phyloP scores from a whole-genome alignment of 1,140 invertebrate genomes.

The Platyscapa corneri region DNA sequence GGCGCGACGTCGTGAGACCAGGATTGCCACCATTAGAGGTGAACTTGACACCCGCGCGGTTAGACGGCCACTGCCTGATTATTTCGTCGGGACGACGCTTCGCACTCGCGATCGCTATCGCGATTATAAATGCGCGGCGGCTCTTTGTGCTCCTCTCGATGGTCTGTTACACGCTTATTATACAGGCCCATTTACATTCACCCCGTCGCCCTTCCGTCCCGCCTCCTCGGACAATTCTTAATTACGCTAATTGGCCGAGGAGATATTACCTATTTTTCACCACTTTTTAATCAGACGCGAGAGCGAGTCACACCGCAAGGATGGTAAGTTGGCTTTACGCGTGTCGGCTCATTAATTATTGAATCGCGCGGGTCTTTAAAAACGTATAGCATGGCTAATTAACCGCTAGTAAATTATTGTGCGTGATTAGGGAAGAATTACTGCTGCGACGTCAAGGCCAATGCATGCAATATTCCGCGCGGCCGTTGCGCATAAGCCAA shows the following conservation, averaged over 20 bases:
- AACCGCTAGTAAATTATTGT: conserved; percentile 39
- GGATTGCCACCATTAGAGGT: background rate
- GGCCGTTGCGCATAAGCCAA: background rate
- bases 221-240: conserved; percentile 30
- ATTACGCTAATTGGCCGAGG: conserved; percentile 41
- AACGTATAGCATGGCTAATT: conserved; percentile 39
- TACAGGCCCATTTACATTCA: conserved; percentile 7
- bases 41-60: background rate
- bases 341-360: conserved; percentile 38
- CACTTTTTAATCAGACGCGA: conserved; percentile 22
- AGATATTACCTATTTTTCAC: conserved; percentile 34
- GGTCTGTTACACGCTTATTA: background rate
- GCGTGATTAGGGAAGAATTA: conserved; percentile 46
- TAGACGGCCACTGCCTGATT: conserved; percentile 52
- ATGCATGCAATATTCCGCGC: background rate
- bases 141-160: background rate
- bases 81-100: conserved; percentile 55
- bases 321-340: conserved; percentile 1
- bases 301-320: conserved; percentile 17
- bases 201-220: background rate
- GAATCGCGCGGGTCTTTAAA: conserved; percentile 34
- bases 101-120: conserved; percentile 49
- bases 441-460: conserved; percentile 30
- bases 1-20: background rate
- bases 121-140: background rate